These are phyloP conservation scores for Pseudorhombus dupliciocellatus DNA, from an alignment of 2,113 vertebrate species.

Conservation along the genomic window DNA sequence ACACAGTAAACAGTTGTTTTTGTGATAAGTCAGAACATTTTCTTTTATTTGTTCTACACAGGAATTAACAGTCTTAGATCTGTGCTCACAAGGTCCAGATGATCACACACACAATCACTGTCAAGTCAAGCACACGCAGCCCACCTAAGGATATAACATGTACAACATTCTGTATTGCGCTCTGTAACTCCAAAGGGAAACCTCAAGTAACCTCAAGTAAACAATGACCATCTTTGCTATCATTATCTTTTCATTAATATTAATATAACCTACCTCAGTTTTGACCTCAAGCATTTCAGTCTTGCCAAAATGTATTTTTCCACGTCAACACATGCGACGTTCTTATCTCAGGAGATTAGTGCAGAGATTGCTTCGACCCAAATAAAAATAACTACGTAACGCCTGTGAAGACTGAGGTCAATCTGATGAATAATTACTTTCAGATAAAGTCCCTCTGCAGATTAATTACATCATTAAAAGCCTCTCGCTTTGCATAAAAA, in stretches of 20 bases:
- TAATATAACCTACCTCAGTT: no score
- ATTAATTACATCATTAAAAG: constrained; percentile 5
- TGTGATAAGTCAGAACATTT: constrained; percentile 4
- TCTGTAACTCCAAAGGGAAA: no score
- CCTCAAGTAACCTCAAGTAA: no score
- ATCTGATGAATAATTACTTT: neutral
- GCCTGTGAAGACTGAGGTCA: neutral
- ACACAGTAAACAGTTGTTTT: neutral
- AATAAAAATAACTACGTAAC: neutral
- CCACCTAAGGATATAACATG: no score
- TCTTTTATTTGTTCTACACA: neutral
- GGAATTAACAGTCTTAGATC: neutral
- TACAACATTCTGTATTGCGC: no score
- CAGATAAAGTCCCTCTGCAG: neutral
- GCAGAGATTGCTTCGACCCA: neutral
- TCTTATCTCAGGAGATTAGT: neutral
- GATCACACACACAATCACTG: no score
- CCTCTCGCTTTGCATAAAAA: neutral
- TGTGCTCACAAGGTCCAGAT: neutral
- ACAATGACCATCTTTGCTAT: no score
- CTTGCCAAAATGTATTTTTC: no score
- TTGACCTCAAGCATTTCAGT: no score
- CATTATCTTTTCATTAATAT: no score
- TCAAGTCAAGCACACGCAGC: no score
- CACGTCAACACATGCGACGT: neutral